Base-by-base conservation (phyloP, 1,140 invertebrate genomes). In the Sarcophaga peregrina region DNA sequence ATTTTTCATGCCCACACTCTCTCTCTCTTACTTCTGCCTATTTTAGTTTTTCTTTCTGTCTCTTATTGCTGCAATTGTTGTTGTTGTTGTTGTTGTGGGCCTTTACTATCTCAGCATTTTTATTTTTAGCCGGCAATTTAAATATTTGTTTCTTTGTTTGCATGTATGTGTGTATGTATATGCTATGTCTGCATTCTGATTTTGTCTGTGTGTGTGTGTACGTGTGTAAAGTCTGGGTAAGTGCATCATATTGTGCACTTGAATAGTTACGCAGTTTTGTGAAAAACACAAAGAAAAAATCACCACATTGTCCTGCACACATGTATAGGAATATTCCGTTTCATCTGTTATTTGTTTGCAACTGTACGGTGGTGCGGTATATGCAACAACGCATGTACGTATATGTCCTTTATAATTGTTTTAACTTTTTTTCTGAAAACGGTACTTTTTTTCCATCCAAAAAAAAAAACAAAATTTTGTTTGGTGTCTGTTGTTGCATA, bases 261-360 rank as follows among this genome's bases (percentile, higher is more conserved):
- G 62, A 68, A 68, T 68, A 68, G 62, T 68, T 68, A 68, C 62
- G 62, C 62, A 68, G 62, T 68, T 68, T 68, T 68, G 62, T 68
- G 52, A 58, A 15, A 58, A 58, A 58, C n/a, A n/a, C n/a, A 58
- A n/a, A 58, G n/a, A n/a, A 7, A 68, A 68, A 68, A 58, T 15
- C 15, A 20, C 6, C 15, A 20, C 6, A 6, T 20, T 9, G 25
- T 37, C 25, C 6, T 68, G 20, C 62, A 68, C 17, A 68, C 62
- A 68, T 68, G 17, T 68, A 68, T 20, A 68, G 62, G 62, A 68
- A 4, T 2, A 37, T 68, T 68, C 6, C 20, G 0, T 68, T 68
- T 68, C 62, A 68, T 68, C 62, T 68, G 17, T 68, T 7, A 20
- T 68, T 25, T 68, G 17, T 68, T 68, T 68, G 3, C 25, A 37